Percentiles rank a stretch among this genome's conserved stretches.
Evolutionary conservation across 2,113 vertebrate genomes (phyloP).

Genomic region (Bubo scandiacus): DNA sequence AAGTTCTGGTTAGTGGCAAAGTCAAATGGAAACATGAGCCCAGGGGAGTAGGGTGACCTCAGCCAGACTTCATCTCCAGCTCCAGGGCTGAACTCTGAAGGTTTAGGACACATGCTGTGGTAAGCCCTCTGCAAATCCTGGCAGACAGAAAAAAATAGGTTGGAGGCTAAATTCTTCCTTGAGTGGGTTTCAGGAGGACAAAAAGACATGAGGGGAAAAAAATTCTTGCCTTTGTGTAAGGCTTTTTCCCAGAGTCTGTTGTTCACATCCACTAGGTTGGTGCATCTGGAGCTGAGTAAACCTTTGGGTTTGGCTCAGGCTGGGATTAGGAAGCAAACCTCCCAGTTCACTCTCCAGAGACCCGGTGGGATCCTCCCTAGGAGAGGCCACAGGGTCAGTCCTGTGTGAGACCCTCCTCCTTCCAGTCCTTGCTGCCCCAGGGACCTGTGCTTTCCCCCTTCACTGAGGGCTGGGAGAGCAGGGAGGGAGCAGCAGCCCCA

Average conservation of each 20-base stretch:
- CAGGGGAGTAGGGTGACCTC: background rate
- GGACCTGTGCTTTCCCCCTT: fast-evolving
- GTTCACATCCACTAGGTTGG: fast-evolving
- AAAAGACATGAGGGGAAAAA: background rate
- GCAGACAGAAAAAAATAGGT: background rate
- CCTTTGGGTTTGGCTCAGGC: background rate
- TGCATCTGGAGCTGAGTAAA: background rate
- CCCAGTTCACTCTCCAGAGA: background rate
- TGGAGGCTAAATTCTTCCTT: background rate
- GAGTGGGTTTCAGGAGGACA: background rate
- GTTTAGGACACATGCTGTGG: background rate
- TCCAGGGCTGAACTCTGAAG: background rate
- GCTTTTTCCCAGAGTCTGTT: background rate
- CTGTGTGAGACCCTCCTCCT: background rate
- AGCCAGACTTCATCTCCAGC: background rate
- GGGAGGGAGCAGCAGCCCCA: background rate
- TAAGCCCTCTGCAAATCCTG: background rate
- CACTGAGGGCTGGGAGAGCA: background rate
- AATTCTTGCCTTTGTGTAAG: background rate
- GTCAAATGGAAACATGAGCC: background rate
- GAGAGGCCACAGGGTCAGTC: background rate
- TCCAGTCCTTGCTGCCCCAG: background rate
- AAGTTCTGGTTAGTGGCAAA: background rate
- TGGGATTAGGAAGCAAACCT: background rate
- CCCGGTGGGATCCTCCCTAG: background rate